Conservation (phyloP, 1,140 invertebrate species). For the Drosophila sechellia region DNA sequence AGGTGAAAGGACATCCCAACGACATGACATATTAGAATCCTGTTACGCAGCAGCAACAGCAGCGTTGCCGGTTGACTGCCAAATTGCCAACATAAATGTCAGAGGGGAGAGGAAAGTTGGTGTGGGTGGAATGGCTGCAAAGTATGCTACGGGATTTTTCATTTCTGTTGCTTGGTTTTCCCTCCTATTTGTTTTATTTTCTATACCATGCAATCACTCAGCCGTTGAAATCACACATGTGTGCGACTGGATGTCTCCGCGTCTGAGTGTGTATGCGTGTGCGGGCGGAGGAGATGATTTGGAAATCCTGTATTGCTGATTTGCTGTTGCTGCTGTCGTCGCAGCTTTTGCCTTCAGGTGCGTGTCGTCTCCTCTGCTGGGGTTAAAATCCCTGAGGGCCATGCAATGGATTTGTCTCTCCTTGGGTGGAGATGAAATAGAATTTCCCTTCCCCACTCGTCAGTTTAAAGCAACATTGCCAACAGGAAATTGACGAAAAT, state of each 20-base stretch:
- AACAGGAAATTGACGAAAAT: conserved; percentile 44
- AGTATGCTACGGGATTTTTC: conserved; percentile 74
- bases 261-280: conserved; percentile 27
- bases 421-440: conserved; percentile 30
- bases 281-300: conserved; percentile 63
- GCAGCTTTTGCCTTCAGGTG: conserved; percentile 76
- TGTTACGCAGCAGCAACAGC: conserved; percentile 64
- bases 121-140: conserved; percentile 29
- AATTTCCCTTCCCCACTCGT: conserved; percentile 9
- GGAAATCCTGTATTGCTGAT: conserved; percentile 82
- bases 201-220: conserved; percentile 79
- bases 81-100: conserved; percentile 83
- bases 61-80: conserved; percentile 71
- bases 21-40: conserved; percentile 82
- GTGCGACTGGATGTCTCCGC: conserved; percentile 31
- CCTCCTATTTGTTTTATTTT: conserved; percentile 53
- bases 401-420: conserved; percentile 63
- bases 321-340: conserved; percentile 62
- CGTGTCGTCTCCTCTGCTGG: conserved; percentile 28
- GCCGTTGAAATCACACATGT: conserved; percentile 74
- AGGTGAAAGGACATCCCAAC: conserved; percentile 78
- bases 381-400: conserved; percentile 73
- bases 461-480: conserved; percentile 31
- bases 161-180: conserved; percentile 67
- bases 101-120: conserved; percentile 13